These are phyloP conservation scores for Danio choprae DNA, from an alignment of 2,797 vertebrate species.

Conservation along the genomic window DNA sequence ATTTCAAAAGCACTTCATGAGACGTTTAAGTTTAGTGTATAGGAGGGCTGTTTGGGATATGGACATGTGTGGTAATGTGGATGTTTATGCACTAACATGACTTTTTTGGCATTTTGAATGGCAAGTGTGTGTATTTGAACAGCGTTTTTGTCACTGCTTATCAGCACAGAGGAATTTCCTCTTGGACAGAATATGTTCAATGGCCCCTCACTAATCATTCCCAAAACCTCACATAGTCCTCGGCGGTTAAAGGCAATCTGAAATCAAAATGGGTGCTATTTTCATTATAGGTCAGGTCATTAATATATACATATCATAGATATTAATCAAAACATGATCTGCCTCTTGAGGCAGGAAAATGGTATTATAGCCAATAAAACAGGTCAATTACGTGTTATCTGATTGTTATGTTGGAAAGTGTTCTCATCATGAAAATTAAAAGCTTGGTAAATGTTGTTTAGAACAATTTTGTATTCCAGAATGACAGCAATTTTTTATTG, in stretches of 20 bases:
- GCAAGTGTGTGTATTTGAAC: neutral
- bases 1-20: no score
- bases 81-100: neutral
- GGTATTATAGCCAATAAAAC: neutral
- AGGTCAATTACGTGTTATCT: neutral
- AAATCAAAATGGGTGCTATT: neutral
- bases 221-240: conserved; percentile 50
- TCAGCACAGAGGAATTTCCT: conserved; percentile 66
- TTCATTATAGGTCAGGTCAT: neutral
- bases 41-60: neutral
- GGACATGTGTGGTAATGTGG: neutral
- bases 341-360: neutral
- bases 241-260: neutral
- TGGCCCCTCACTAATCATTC: conserved; percentile 37
- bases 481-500: neutral
- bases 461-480: neutral
- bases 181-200: conserved; percentile 41
- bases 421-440: neutral
- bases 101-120: neutral
- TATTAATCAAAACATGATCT: neutral
- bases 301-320: neutral
- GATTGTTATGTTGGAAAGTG: neutral
- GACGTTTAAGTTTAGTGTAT: neutral
- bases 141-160: conserved; percentile 62
- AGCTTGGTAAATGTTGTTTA: neutral